Evolutionary conservation across 1,140 invertebrate genomes (phyloP), one percentile per base, ranked within the genome.

Genomic region (Forficula auricularia): DNA sequence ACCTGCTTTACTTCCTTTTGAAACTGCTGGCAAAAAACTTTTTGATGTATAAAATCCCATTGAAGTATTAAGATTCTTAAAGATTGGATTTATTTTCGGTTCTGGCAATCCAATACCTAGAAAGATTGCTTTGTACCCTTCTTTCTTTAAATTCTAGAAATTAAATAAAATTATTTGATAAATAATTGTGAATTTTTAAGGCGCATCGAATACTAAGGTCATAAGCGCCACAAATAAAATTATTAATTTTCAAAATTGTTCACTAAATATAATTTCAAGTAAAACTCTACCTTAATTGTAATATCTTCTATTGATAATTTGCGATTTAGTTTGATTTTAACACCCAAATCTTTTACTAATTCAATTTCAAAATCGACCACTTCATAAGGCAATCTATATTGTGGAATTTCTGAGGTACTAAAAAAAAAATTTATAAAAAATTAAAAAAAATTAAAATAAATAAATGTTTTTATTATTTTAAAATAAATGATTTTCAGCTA

Each of bases 21-120:
- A 69, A 7, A 97, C 92, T 37, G 72, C 58, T 2, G 91, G 92
- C 19, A 98, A 61, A 58, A 96, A 98, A 48, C 75, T 75, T 63
- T 98, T 98, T 13, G 91, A 97, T 0, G 92, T 97, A 52, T 74
- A 97, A 58, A 95, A 98, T 1, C 94, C 94, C 70, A 83, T 77
- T 30, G 78, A 67, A 37, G 68, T 57, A 3, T 69, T 79, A 0
- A 97, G 61, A n/a, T 72, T 68, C 49, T 79, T 63, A 60, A 97
- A 97, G 12, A 90, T 77, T 0, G 75, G 67, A 36, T 79, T 70
- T 27, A 62, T 70, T 54, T 92, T 97, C 0, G 92, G 77, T 52
- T 95, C 75, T 0, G 94, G 92, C 40, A 96, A 66, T 37, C 94
- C 94, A 46, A 98, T 94, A 19, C 92, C 94, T 37, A 98, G 50